Percentiles rank a stretch among this genome's conserved stretches.
phyloP scores from a whole-genome alignment of 2,888 invertebrate genomes.

The Spialia ferax region DNA sequence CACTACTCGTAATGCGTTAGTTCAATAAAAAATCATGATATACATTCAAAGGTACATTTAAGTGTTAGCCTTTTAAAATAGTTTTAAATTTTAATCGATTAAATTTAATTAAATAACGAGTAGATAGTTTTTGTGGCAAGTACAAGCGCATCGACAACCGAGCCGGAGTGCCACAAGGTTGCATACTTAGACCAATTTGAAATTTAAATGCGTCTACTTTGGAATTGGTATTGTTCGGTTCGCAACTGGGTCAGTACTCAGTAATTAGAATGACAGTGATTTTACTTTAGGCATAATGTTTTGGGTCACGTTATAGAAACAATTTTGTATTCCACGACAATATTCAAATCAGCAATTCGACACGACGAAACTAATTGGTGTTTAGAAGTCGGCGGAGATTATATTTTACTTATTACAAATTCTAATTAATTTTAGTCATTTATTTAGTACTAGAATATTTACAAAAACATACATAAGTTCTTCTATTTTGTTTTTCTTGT shows the following conservation, averaged over 20 bases:
- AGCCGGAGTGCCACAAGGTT: constrained; percentile 60
- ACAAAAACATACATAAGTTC: too few relatives aligned
- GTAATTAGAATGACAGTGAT: constrained; percentile 55
- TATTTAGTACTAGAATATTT: background rate
- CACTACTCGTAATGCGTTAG: background rate
- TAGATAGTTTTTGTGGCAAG: constrained; percentile 20
- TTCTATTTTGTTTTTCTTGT: too few relatives aligned
- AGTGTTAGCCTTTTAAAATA: too few relatives aligned
- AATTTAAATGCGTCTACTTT: constrained; percentile 64
- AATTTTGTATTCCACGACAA: constrained; percentile 23
- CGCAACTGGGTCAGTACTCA: constrained; percentile 53
- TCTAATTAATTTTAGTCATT: background rate
- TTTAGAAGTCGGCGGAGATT: background rate
- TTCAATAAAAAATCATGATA: background rate
- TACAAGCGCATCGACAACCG: constrained; percentile 39
- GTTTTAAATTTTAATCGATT: constrained; percentile 10
- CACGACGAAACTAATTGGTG: constrained; percentile 1
- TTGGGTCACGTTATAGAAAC: constrained; percentile 45
- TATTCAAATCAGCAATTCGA: constrained; percentile 9
- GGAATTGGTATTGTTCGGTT: constrained; percentile 49
- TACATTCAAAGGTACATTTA: background rate
- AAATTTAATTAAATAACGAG: too few relatives aligned
- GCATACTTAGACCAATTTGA: constrained; percentile 60
- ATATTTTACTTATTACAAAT: background rate
- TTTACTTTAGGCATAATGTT: constrained; percentile 49